These are phyloP conservation scores for Momotus momota DNA, from an alignment of 2,797 vertebrate genomes.

Conservation along the genomic window DNA sequence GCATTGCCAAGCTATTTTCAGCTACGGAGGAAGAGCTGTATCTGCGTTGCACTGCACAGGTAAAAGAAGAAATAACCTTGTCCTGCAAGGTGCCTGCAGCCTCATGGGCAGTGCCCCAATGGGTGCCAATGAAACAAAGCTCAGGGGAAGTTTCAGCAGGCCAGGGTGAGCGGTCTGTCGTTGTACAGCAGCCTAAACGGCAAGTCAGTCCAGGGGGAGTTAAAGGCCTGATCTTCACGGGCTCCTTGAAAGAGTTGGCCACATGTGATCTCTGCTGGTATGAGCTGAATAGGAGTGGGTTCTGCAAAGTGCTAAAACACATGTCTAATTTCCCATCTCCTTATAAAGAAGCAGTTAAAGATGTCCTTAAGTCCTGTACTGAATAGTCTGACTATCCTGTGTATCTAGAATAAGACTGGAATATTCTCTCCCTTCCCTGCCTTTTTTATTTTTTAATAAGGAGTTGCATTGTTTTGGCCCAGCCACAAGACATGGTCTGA, in stretches of 20 bases:
- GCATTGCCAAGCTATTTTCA: neutral
- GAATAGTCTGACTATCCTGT: neutral
- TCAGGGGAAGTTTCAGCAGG: neutral
- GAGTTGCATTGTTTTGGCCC: neutral
- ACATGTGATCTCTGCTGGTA: fast-evolving
- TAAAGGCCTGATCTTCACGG: neutral
- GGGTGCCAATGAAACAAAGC: neutral
- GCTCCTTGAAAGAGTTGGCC: neutral
- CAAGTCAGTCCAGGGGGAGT: neutral
- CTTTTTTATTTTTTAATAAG: neutral
- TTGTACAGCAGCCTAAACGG: neutral
- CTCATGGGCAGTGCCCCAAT: fast-evolving
- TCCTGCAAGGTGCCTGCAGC: neutral
- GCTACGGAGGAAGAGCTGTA: neutral
- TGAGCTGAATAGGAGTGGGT: neutral
- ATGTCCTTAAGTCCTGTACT: neutral
- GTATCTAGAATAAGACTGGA: neutral
- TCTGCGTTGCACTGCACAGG: neutral
- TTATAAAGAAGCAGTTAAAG: neutral
- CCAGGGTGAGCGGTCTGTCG: fast-evolving
- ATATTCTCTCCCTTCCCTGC: neutral
- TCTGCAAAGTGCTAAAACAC: neutral
- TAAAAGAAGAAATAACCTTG: neutral
- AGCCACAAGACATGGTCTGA: neutral
- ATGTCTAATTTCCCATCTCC: neutral